Evolutionary conservation across 1,140 invertebrate genomes (phyloP).

Genomic region (Drosophila orosa): DNA sequence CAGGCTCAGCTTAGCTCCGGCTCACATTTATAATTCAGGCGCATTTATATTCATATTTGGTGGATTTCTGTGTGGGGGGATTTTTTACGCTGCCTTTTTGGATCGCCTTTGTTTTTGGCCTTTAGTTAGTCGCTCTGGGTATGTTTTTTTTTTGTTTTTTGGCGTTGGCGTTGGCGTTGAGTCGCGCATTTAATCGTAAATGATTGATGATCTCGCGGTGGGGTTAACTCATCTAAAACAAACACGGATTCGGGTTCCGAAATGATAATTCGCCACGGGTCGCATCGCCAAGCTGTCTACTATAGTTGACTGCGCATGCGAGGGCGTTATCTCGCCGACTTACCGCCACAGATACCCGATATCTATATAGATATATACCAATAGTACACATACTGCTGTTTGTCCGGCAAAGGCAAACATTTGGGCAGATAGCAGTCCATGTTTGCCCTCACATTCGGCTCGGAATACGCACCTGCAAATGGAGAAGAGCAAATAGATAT

Average conservation of each 20-base stretch:
- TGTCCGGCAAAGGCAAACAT: constrained; percentile 16
- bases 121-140: constrained; percentile 29
- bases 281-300: constrained; percentile 60
- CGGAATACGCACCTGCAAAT: constrained; percentile 69
- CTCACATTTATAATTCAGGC: constrained; percentile 42
- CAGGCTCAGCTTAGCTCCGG: constrained; percentile 42
- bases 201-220: constrained; percentile 69
- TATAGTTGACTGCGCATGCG: constrained; percentile 15
- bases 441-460: constrained; percentile 23
- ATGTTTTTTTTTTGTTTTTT: constrained; percentile 22
- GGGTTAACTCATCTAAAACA: constrained; percentile 51
- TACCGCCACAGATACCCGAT: constrained; percentile 35
- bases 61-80: constrained; percentile 55
- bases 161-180: constrained; percentile 63
- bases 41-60: constrained; percentile 80
- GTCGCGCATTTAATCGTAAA: constrained; percentile 66
- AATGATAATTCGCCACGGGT: constrained; percentile 55
- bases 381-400: constrained; percentile 11
- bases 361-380: constrained; percentile 32
- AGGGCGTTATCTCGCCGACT: constrained; percentile 40
- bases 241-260: constrained; percentile 22
- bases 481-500: constrained; percentile 45
- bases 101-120: constrained; percentile 39
- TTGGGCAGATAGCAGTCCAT: constrained; percentile 39
- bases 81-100: constrained; percentile 23